phyloP scores from a whole-genome alignment of 1,140 invertebrate genomes.

The Kradibia gibbosae region DNA sequence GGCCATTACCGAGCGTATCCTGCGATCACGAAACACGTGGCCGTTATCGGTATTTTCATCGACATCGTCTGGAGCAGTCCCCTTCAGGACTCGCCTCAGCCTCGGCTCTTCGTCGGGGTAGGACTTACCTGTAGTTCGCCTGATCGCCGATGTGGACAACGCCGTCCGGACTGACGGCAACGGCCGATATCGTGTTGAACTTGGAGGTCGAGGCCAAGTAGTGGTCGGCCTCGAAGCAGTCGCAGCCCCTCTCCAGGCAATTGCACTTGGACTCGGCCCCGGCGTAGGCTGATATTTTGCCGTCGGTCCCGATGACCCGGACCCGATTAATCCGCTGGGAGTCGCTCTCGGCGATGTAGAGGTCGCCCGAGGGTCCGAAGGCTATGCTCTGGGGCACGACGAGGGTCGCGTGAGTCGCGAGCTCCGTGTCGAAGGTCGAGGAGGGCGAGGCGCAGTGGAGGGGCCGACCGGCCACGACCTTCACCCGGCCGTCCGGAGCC shows the following conservation, averaged over 20 bases:
- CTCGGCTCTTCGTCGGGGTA: too few relatives aligned
- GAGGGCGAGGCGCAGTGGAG: slow-evolving; percentile 89
- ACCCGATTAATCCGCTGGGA: slow-evolving; percentile 95
- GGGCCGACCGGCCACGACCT: slow-evolving; percentile 92
- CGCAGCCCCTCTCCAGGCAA: slow-evolving; percentile 90
- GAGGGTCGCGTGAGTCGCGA: slow-evolving; percentile 90
- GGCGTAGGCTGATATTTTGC: slow-evolving; percentile 91
- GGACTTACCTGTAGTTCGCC: slow-evolving; percentile 81
- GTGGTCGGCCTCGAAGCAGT: slow-evolving; percentile 93
- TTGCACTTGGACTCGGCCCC: slow-evolving; percentile 97
- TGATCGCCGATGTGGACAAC: slow-evolving; percentile 96
- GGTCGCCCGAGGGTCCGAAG: slow-evolving; percentile 93
- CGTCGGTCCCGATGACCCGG: slow-evolving; percentile 91
- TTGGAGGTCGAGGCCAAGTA: slow-evolving; percentile 92
- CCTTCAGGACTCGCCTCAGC: too few relatives aligned
- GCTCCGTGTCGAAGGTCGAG: slow-evolving; percentile 82
- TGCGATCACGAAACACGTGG: not conserved
- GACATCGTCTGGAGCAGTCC: too few relatives aligned
- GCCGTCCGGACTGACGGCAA: slow-evolving; percentile 94
- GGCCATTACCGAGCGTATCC: slow-evolving; percentile 92
- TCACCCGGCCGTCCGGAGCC: slow-evolving; percentile 90
- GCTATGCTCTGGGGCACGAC: slow-evolving; percentile 95
- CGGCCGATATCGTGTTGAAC: slow-evolving; percentile 94
- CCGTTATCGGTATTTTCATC: too few relatives aligned
- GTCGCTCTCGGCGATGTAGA: slow-evolving; percentile 96